These are phyloP conservation scores for Gryllus longicercus DNA, from an alignment of 2,888 invertebrate genomes.

Conservation along the genomic window DNA sequence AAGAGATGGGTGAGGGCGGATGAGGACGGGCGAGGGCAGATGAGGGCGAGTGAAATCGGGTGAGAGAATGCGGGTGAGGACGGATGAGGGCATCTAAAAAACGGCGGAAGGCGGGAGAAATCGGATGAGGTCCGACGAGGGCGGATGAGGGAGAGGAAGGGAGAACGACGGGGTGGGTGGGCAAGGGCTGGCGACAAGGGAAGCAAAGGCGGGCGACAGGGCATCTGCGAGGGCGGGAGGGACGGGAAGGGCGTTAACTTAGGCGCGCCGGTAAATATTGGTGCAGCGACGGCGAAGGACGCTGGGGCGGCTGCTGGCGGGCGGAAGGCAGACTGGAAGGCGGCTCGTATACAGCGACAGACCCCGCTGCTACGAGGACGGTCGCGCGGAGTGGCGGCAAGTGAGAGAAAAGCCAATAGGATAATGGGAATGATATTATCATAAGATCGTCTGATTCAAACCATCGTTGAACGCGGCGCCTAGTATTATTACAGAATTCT, in stretches of 20 bases:
- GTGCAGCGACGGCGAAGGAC: background rate
- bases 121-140: background rate
- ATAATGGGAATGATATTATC: too few relatives aligned
- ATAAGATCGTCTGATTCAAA: too few relatives aligned
- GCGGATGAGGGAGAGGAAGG: background rate
- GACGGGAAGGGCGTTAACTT: background rate
- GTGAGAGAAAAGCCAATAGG: too few relatives aligned
- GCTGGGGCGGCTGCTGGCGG: background rate
- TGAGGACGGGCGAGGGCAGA: too few relatives aligned
- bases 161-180: background rate
- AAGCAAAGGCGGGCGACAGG: background rate
- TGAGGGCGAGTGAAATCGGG: background rate
- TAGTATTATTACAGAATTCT: too few relatives aligned
- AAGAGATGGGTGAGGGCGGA: too few relatives aligned
- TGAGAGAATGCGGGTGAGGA: background rate
- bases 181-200: background rate
- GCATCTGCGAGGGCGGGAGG: background rate
- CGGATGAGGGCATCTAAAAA: background rate
- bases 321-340: background rate
- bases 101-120: background rate
- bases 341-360: too few relatives aligned
- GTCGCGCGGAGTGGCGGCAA: too few relatives aligned
- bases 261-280: slow-evolving; percentile 6
- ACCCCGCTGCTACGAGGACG: too few relatives aligned
- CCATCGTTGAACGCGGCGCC: too few relatives aligned